These are phyloP conservation scores for Elysia chlorotica DNA, from an alignment of 1,140 invertebrate genomes.

Conservation along the genomic window DNA sequence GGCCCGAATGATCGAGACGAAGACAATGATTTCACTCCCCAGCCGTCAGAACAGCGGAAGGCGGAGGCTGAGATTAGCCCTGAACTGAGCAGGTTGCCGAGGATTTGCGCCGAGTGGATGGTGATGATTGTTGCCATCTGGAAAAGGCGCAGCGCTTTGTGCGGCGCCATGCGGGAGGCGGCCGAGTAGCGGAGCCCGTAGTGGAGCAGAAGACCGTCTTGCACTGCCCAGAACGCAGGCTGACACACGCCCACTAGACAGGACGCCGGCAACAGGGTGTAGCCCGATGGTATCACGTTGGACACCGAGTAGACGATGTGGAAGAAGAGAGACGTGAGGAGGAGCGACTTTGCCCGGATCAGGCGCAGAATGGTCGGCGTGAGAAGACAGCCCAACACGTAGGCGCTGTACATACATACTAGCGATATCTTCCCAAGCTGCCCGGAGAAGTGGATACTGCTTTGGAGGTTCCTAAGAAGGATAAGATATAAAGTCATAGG, in stretches of 20 bases:
- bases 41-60: constrained; percentile 30
- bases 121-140: constrained; percentile 34
- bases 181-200: constrained; percentile 35
- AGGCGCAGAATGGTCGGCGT: constrained; percentile 21
- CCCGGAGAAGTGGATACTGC: constrained; percentile 27
- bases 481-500: too few species aligned
- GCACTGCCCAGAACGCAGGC: constrained; percentile 34
- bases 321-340: constrained; percentile 32
- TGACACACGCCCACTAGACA: constrained; percentile 34
- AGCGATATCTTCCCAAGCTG: constrained; percentile 35
- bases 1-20: not conserved
- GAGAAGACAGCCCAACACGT: constrained; percentile 34
- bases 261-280: constrained; percentile 35
- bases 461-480: constrained; percentile 37
- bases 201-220: constrained; percentile 31
- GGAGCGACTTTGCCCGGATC: constrained; percentile 31
- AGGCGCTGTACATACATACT: constrained; percentile 33
- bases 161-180: constrained; percentile 22
- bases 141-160: constrained; percentile 31
- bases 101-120: constrained; percentile 36
- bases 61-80: constrained; percentile 33
- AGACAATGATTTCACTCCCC: constrained; percentile 2
- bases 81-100: constrained; percentile 35
- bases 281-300: constrained; percentile 35
- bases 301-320: constrained; percentile 37